These are phyloP conservation scores for Epizoanthus scotinus DNA, from an alignment of 92 coral and sea anemone genomes.

Conservation along the genomic window DNA sequence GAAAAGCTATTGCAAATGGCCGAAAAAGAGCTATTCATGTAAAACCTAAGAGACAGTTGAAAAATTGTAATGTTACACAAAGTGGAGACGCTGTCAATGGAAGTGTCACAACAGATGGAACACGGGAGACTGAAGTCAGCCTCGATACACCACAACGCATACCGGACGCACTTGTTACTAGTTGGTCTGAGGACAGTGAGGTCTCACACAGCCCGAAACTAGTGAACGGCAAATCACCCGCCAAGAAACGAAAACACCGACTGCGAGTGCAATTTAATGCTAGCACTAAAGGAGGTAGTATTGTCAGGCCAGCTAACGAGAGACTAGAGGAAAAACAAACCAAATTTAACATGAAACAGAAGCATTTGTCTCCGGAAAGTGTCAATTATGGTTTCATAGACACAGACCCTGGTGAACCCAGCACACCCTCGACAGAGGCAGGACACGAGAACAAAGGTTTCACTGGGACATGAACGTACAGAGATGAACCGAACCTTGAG, in stretches of 20 bases:
- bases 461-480: neutral
- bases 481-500: neutral
- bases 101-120: neutral
- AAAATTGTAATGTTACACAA: neutral
- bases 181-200: neutral
- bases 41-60: conserved; percentile 38
- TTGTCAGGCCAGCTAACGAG: conserved; percentile 18
- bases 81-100: conserved; percentile 6
- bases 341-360: neutral
- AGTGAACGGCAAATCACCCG: neutral
- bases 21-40: conserved; percentile 58
- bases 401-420: neutral
- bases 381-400: neutral
- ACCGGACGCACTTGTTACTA: conserved; percentile 4
- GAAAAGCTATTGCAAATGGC: conserved; percentile 74
- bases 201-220: neutral
- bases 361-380: conserved; percentile 9
- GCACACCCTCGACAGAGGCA: neutral
- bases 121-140: neutral
- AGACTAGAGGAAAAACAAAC: neutral
- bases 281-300: conserved; percentile 32
- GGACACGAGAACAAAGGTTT: neutral
- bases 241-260: conserved; percentile 21
- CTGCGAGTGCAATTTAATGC: conserved; percentile 35
- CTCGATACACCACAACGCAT: neutral